A percentile compares a stretch with the other conserved stretches of the same genome.
Conservation (phyloP, 2,888 invertebrate species). For the Drosophila nr. medialis region DNA sequence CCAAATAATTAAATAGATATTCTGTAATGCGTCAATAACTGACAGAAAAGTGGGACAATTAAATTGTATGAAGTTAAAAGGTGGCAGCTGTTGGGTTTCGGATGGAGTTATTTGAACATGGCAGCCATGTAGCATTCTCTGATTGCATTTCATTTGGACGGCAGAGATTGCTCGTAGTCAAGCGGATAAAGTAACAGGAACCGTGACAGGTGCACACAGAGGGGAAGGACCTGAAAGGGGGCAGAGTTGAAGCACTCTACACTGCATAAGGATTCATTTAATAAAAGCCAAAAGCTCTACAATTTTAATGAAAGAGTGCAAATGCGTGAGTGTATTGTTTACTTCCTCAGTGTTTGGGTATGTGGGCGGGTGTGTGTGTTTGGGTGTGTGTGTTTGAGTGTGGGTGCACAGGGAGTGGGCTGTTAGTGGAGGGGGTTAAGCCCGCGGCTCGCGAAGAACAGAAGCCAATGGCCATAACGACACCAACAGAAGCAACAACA, state of each 20-base stretch:
- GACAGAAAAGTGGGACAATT: neutral
- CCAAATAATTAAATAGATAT: neutral
- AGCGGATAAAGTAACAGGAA: constrained; percentile 14
- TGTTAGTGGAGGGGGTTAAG: constrained; percentile 11
- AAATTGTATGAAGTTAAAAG: neutral
- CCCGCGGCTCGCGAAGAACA: constrained; percentile 15
- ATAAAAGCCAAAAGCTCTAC: constrained; percentile 72
- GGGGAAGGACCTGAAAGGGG: neutral
- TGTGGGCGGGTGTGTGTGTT: constrained; percentile 25
- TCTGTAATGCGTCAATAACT: neutral
- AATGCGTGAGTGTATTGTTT: constrained; percentile 38
- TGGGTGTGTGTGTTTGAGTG: neutral
- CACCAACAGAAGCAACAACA: constrained; percentile 7
- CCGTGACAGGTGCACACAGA: neutral
- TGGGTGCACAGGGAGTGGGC: neutral
- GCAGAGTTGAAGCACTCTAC: too few species aligned
- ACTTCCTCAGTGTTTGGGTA: constrained; percentile 4
- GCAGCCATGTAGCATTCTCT: constrained; percentile 41
- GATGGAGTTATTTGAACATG: constrained; percentile 39
- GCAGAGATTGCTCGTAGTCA: constrained; percentile 38
- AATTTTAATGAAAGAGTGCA: constrained; percentile 73
- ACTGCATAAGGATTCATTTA: constrained; percentile 65
- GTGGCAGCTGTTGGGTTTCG: neutral
- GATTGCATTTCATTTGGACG: constrained; percentile 61
- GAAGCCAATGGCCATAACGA: constrained; percentile 39